Base-by-base conservation (phyloP, 2,888 invertebrate species). In the Leuctra nigra region DNA sequence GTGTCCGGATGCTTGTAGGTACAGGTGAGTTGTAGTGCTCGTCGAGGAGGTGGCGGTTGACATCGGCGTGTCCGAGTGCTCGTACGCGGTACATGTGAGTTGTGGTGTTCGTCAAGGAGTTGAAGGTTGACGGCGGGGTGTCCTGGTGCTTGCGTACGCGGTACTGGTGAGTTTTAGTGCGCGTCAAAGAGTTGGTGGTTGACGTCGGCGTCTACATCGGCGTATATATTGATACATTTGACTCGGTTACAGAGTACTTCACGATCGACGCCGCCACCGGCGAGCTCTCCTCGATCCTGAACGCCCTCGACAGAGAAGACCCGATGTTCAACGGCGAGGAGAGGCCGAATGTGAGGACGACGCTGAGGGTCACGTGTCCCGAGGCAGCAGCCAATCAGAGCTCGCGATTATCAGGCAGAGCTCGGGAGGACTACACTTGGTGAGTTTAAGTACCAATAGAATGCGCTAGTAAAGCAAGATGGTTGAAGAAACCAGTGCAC, bases 301-400 rank as follows among this genome's bases (percentile, higher is more conserved):
- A 18, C 41, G 50, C 3, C 11, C 75, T 77, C 24, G 75, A 77
- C 59, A 71, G 77, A 66, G 77, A 77, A 65, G 66, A 77, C 60
- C 64, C 66, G 25, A 70, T 73, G 0, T 75, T 77, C 53, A 75
- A 75, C 2, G 73, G 71, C 57, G 76, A 77, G 76, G 64, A 72
- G 33, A 60, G 73, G 36, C 76, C 77, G 0, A 77, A 77, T 69
- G 66, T 77, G 41, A 74, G 75, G 69, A 72, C 18, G 70, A 13
- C n/a, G 11, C 25, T 47, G 3, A 13, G 14, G 3, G 47, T 47
- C 14, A 3, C 11, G 16, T 47, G 47, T 11, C 1, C 14, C 6
- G 47, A 47, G 16, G 25, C n/a, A 24, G 4, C 39, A 20, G 14
- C 39, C 3, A 2, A 39, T 16, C 36, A 3, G 13, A 4, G 36